Base-by-base conservation (phyloP, 2,888 invertebrate genomes). In the Eremobia ochroleuca region DNA sequence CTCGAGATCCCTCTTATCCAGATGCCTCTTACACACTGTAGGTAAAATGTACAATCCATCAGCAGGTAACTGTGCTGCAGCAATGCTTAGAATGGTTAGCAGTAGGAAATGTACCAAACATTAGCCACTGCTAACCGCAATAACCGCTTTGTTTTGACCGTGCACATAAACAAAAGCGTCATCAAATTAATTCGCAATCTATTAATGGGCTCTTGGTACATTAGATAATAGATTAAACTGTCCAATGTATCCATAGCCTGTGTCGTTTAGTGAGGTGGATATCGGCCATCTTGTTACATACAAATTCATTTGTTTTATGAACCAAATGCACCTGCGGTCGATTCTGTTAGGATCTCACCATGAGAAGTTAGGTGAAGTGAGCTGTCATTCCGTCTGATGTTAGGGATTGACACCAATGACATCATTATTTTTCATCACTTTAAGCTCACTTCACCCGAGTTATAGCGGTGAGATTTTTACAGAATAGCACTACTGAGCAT, bases 111-210 rank as follows among this genome's bases (percentile, higher is more conserved):
- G 15, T 31, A 28, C 15, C 28, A 8, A 15, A 58, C 3, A 59
- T 59, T n/a, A 31, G 18, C 4, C 25, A 43, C n/a, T 28, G 18
- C 28, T 46, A 21, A 34, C 15, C 59, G 25, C 52, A 34, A 43
- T 43, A 31, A 13, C 43, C 43, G 28, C 37, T 43, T 40, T 40
- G 52, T 49, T 72, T 43, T 31, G 55, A 13, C 28, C 21, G 21
- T 28, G 31, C n/a, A 31, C 58, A 76, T 49, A 55, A 52, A 82
- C 71, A 46, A 59, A 71, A 34, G 40, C 40, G n/a, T 59, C 83
- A 81, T 81, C 83, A 72, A 83, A 72, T 83, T 83, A 81, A 55
- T 72, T 83, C 58, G 72, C 79, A 81, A 81, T 81, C 83, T 49
- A 81, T 83, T 81, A 78, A 83, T 66, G 83, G 58, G 18, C 8